Percentiles rank a stretch among this genome's conserved stretches.
phyloP scores from a whole-genome alignment of 2,888 invertebrate genomes.

The Phania funesta region DNA sequence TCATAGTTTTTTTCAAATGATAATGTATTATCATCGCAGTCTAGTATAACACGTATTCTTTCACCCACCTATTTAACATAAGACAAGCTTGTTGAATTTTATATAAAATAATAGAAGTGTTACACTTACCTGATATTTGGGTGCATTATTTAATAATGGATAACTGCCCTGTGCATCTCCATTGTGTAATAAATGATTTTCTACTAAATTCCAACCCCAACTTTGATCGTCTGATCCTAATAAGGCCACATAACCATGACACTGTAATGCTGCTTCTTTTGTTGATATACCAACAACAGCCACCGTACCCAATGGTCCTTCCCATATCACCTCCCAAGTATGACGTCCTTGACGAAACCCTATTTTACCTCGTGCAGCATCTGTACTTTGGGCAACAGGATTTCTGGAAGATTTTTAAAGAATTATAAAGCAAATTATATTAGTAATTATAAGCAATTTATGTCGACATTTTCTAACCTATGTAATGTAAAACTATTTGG shows the following conservation, averaged over 20 bases:
- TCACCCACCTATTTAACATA: conserved; percentile 91
- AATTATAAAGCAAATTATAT: background rate
- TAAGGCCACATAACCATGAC: conserved; percentile 96
- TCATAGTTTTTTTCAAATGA: conserved; percentile 99
- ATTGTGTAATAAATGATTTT: conserved; percentile 97
- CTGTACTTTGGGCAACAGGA: conserved; percentile 99
- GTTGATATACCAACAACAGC: conserved; percentile 98
- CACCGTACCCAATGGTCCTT: conserved; percentile 98
- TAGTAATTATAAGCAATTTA: too few species aligned
- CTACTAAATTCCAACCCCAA: conserved; percentile 99
- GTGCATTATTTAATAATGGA: conserved; percentile 96
- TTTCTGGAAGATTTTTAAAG: conserved; percentile 83
- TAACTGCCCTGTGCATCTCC: conserved; percentile 97
- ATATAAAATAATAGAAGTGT: background rate
- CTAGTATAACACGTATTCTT: conserved; percentile 96
- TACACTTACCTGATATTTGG: conserved; percentile 93
- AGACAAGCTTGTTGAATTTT: background rate
- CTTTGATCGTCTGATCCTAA: conserved; percentile 97
- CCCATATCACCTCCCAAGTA: conserved; percentile 99
- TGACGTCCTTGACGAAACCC: conserved; percentile 95
- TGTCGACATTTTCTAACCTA: too few species aligned
- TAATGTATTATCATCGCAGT: conserved; percentile 97
- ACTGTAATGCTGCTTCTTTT: conserved; percentile 95
- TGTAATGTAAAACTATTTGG: conserved; percentile 98
- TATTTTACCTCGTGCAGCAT: conserved; percentile 94